Percentiles rank a stretch among this genome's conserved stretches.
These are phyloP conservation scores for Gyps fulvus DNA, from an alignment of 2,113 vertebrate genomes.

Conservation along the genomic window DNA sequence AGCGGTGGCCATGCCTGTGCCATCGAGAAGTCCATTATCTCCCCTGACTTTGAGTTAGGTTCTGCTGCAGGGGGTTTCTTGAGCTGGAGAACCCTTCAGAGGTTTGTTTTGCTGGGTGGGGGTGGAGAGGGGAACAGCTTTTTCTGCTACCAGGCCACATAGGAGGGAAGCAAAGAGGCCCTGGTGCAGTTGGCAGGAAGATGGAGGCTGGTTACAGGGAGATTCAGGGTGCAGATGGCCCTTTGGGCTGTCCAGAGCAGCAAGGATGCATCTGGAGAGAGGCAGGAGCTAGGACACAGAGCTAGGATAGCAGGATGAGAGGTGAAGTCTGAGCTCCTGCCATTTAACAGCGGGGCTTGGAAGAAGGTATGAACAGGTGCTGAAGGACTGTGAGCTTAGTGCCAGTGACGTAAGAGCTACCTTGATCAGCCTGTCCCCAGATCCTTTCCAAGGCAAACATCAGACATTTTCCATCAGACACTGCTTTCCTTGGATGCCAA, in stretches of 20 bases:
- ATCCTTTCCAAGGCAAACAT: conserved; percentile 50
- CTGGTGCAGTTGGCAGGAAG: background rate
- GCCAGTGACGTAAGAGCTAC: background rate
- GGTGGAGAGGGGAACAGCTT: background rate
- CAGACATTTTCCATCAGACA: background rate
- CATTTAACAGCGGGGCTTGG: background rate
- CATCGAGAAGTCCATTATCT: background rate
- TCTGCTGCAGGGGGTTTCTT: background rate
- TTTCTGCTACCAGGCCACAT: background rate
- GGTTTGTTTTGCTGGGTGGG: background rate
- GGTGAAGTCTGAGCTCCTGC: background rate
- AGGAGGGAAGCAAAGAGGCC: background rate
- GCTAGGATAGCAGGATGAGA: background rate
- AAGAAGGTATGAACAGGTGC: background rate
- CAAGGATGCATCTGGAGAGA: background rate
- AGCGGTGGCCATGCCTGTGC: background rate
- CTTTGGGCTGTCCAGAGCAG: background rate
- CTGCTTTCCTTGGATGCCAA: background rate
- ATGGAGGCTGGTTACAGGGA: background rate
- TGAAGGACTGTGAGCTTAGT: conserved; percentile 16
- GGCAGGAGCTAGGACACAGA: background rate
- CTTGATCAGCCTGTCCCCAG: background rate
- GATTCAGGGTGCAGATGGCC: background rate
- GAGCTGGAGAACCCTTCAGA: background rate
- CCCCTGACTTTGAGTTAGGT: background rate